A percentile compares a stretch with the other conserved stretches of the same genome.
Conservation (phyloP, 2,113 vertebrate genomes). For the Microtus oregoni region DNA sequence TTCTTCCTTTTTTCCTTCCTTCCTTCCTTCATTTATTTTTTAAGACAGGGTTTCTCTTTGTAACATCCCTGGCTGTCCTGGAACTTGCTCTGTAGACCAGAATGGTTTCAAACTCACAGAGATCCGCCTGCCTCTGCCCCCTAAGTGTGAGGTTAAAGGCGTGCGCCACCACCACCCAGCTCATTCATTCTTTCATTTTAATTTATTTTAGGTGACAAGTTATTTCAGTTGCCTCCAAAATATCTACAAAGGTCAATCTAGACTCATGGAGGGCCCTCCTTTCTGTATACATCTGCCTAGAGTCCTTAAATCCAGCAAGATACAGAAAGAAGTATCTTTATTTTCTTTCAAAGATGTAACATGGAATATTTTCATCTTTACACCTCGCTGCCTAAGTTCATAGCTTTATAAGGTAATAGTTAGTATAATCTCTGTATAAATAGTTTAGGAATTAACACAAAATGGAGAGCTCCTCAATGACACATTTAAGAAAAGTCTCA, state of each 20-base stretch:
- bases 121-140: background rate
- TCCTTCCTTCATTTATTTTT: background rate
- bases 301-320: constrained; percentile 45
- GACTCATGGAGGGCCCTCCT: constrained; percentile 1
- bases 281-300: constrained; percentile 44
- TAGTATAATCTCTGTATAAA: constrained; percentile 15
- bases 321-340: constrained; percentile 45
- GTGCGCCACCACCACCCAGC: fast-evolving
- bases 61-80: background rate
- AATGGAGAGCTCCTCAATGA: constrained; percentile 38
- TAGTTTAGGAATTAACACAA: constrained; percentile 53
- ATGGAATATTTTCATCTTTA: constrained; percentile 84
- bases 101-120: background rate
- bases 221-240: constrained; percentile 59
- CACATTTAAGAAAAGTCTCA: constrained; percentile 38
- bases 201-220: background rate
- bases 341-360: constrained; percentile 83
- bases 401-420: constrained; percentile 86
- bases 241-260: constrained; percentile 26
- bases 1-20: background rate
- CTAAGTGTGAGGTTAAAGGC: background rate
- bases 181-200: constrained; percentile 29
- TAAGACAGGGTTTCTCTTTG: background rate
- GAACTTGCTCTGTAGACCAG: background rate
- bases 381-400: constrained; percentile 87